Percentiles rank a stretch among this genome's conserved stretches.
phyloP scores from a whole-genome alignment of 1,140 invertebrate species.

The Dryas iulia region DNA sequence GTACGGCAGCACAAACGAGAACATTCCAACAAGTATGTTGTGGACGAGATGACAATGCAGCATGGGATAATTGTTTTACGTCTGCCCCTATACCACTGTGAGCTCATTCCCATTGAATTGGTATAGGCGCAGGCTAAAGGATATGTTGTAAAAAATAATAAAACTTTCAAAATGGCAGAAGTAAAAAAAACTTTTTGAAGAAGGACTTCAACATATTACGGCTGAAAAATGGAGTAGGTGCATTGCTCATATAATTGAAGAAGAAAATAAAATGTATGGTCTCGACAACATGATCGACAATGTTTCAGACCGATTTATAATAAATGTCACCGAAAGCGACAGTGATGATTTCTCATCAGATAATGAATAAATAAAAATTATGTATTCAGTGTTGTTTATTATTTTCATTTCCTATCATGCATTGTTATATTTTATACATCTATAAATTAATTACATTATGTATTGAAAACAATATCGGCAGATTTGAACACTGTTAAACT shows the following conservation, averaged over 20 bases:
- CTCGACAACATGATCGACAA: conserved; percentile 2
- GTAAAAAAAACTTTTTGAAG: conserved; percentile 11
- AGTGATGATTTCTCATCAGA: too few relatives aligned
- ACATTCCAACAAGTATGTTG: conserved; percentile 5
- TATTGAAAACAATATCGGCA: conserved; percentile 4
- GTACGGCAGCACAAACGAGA: too few relatives aligned
- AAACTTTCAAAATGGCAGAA: conserved; percentile 14
- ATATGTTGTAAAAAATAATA: conserved; percentile 18
- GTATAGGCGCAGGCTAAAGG: conserved; percentile 16
- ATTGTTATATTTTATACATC: too few relatives aligned
- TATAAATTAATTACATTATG: too few relatives aligned
- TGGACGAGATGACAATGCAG: conserved; percentile 10
- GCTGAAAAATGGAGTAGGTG: too few relatives aligned
- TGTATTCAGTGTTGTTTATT: too few relatives aligned
- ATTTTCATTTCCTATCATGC: too few relatives aligned
- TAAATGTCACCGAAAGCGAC: too few relatives aligned
- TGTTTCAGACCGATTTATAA: too few relatives aligned
- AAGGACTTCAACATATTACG: too few relatives aligned
- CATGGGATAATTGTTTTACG: conserved; percentile 10
- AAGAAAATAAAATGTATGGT: not conserved
- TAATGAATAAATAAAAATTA: too few relatives aligned
- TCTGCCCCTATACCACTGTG: conserved; percentile 19
- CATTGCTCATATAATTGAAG: too few relatives aligned
- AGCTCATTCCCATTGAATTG: conserved; percentile 19
- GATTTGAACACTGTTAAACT: conserved; percentile 1